Percentiles rank a stretch among this genome's conserved stretches.
phyloP scores from a whole-genome alignment of 2,797 vertebrate genomes.

The Cottoperca gobio region DNA sequence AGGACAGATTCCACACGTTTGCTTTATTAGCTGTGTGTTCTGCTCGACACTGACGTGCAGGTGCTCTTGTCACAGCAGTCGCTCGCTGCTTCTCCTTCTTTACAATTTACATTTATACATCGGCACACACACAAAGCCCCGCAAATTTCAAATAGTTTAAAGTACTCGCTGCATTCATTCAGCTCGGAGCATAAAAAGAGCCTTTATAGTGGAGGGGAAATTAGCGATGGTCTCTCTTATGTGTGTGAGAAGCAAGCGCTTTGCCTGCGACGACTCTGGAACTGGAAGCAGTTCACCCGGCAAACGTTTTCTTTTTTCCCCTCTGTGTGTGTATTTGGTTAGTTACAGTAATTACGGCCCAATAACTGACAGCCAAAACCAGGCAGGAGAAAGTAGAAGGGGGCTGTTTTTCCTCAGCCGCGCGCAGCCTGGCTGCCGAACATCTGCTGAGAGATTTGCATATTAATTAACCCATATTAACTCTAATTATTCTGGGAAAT shows the following conservation, averaged over 20 bases:
- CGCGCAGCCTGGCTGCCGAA: constrained; percentile 97
- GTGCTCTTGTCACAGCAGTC: constrained; percentile 53
- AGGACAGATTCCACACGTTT: constrained; percentile 43
- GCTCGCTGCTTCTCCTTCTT: constrained; percentile 44
- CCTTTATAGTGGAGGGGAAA: constrained; percentile 91
- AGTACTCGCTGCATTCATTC: constrained; percentile 77
- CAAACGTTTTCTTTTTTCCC: constrained; percentile 84
- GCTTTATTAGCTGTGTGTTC: constrained; percentile 52
- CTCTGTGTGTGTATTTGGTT: constrained; percentile 96
- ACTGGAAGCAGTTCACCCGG: constrained; percentile 96
- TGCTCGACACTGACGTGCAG: constrained; percentile 59
- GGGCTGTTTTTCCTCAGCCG: constrained; percentile 83
- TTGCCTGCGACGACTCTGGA: constrained; percentile 91
- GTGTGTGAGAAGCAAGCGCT: constrained; percentile 92
- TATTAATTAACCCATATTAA: constrained; percentile 99
- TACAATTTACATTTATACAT: constrained; percentile 67
- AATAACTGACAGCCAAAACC: constrained; percentile 99
- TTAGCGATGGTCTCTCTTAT: constrained; percentile 96
- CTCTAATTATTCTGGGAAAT: constrained; percentile 99
- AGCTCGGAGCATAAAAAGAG: constrained; percentile 83
- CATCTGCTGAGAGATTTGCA: constrained; percentile 99
- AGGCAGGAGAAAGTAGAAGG: constrained; percentile 98
- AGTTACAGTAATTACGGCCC: constrained; percentile 99
- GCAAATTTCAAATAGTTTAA: constrained; percentile 80
- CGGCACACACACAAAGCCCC: constrained; percentile 61